Base-by-base conservation (phyloP, 2,797 vertebrate species). In the Prunella strophiata region DNA sequence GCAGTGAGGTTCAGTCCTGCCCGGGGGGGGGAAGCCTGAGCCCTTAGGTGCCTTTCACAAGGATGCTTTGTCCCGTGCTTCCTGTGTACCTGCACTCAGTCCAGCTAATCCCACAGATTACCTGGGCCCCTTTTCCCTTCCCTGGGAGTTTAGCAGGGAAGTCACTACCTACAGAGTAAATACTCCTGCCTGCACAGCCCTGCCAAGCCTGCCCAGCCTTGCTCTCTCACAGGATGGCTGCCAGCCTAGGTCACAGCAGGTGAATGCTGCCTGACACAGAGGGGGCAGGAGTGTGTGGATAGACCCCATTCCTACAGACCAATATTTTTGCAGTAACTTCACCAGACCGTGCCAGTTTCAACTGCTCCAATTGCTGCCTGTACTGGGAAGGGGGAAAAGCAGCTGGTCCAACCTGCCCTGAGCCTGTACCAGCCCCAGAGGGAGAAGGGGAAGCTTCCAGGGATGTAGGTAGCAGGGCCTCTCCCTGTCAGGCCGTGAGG, bases 201-300 rank as follows among this genome's bases (percentile, higher is more conserved):
- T 82, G 68, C 79, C 73, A 47, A 27, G 42, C 32, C 66, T 77
- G 38, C 61, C 47, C 50, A 50, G 61, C 55, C 27, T 21, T 65
- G 16, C 23, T 72, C 9, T 87, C 38, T 76, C 1, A 0, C 18
- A n/a, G 65, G 47, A 5, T 12, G 13, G 29, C 57, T 7, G 7
- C 75, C 4, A 1, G 61, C 83, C 43, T 32, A 6, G 25, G 76
- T 62, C 52, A 51, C 1, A 9, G 72, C 72, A 59, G 34, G 18
- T 2, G 1, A 65, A 34, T 47, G n/a, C 40, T 76, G 9, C 2
- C 0, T 43, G 43, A 43, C 27, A 4, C 5, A 34, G 23, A 61
- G 0, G 0, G 36, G 9, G 11, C 22, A 21, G 10, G n/a, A 36
- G 3, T 29, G 4, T 5, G 18, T 55, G 29, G 14, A 48, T 3